phyloP scores from a whole-genome alignment of 2,888 invertebrate species.

The Drosophila mettleri region DNA sequence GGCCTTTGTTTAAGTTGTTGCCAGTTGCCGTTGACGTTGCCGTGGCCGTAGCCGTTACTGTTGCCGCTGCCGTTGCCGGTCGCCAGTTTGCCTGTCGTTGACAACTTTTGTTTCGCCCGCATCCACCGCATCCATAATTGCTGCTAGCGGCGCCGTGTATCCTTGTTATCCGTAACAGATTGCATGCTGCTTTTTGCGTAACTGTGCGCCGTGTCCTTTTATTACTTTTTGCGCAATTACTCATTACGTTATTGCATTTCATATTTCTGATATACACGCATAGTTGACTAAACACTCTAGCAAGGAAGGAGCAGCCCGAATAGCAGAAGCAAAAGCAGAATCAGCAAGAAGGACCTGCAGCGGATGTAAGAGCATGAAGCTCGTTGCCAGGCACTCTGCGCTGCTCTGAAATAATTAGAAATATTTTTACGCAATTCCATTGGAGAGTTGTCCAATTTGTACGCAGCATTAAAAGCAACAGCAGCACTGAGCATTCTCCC shows the following conservation, averaged over 20 bases:
- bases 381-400: slow-evolving; percentile 24
- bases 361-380: background rate
- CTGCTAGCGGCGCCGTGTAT: slow-evolving; percentile 46
- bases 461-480: slow-evolving; percentile 40
- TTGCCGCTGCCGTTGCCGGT: slow-evolving; percentile 27
- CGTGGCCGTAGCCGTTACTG: slow-evolving; percentile 63
- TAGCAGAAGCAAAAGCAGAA: background rate
- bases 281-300: slow-evolving; percentile 59
- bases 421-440: slow-evolving; percentile 70
- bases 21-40: slow-evolving; percentile 25
- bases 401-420: slow-evolving; percentile 73
- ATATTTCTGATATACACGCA: slow-evolving; percentile 73
- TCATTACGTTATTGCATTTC: slow-evolving; percentile 82
- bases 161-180: slow-evolving; percentile 73
- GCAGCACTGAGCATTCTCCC: background rate
- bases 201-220: slow-evolving; percentile 63
- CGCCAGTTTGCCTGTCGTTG: slow-evolving; percentile 65
- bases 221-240: slow-evolving; percentile 81
- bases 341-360: background rate
- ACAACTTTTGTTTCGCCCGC: slow-evolving; percentile 71
- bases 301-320: no score
- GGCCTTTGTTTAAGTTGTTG: slow-evolving; percentile 65
- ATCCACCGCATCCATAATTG: slow-evolving; percentile 57
- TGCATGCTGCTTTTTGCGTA: slow-evolving; percentile 70
- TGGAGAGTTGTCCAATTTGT: slow-evolving; percentile 55